Base-by-base conservation (phyloP, 2,797 vertebrate genomes). In the Anabas testudineus region DNA sequence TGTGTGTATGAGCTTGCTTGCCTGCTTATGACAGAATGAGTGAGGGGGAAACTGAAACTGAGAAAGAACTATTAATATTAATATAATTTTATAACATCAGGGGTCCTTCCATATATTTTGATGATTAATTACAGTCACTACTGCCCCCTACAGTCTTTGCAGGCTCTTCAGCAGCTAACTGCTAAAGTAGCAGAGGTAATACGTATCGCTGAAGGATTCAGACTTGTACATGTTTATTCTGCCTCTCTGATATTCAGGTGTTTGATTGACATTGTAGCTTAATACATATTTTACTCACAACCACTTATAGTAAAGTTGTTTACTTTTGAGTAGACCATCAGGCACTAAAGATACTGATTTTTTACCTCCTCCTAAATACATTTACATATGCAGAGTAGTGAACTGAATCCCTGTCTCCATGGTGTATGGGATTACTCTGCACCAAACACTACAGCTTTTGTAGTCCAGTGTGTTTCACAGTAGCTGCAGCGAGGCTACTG, bases 51-150 rank as follows among this genome's bases (percentile, higher is more conserved):
- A 72, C 52, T 51, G 67, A 76, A 78, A 76, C 72, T 42, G 65
- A 68, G 71, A 80, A 83, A 72, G 71, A 76, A 62, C 72, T 85
- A 88, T 87, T 95, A 92, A 95, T 95, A 95, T 94, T 93, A 94
- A 80, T 79, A 88, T 90, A 73, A 86, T 80, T 78, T 65, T 78
- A 81, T 90, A 88, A 76, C 46, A 88, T 88, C 87, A 85, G 82
- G 76, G 45, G 22, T 87, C 64, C 67, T 71, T 87, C 78, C 69
- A 70, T 74, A 54, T 76, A 81, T 79, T 78, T 73, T 60, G 48
- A 70, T 71, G 71, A 73, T 79, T 65, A 71, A 34, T 80, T 84
- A 64, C 48, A 91, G 76, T 84, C 86, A 59, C 57, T 84, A 66
- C 86, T 87, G 87, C 87, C 90, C 87, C 91, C 93, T 93, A 85